Evolutionary conservation across 2,113 vertebrate genomes (phyloP).

Genomic region (Pipra filicauda): DNA sequence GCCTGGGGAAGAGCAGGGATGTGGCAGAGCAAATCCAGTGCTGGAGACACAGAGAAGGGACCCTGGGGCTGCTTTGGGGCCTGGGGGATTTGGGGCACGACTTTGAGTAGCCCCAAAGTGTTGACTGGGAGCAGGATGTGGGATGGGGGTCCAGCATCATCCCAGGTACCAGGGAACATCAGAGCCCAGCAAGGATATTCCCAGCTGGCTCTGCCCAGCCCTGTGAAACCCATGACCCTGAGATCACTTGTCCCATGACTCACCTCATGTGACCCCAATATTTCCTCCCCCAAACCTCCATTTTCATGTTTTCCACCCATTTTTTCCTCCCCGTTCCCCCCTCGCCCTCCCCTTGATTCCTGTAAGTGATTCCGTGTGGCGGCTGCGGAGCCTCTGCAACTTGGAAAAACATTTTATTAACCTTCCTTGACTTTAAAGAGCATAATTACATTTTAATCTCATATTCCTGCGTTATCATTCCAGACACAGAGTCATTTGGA

Average conservation of each 20-base stretch:
- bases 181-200: not conserved
- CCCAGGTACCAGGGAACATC: not conserved
- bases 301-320: not conserved
- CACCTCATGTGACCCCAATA: not conserved
- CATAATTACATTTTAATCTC: conserved; percentile 74
- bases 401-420: conserved; percentile 69
- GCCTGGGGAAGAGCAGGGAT: not conserved
- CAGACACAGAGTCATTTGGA: conserved; percentile 67
- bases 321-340: not conserved
- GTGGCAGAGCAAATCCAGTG: not conserved
- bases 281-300: not conserved
- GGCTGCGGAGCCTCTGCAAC: conserved; percentile 36
- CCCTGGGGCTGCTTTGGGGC: not conserved
- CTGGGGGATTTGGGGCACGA: not conserved
- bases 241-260: rapidly evolving
- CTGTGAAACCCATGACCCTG: not conserved
- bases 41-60: too few relatives aligned
- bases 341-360: conserved; percentile 51
- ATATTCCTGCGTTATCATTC: conserved; percentile 68
- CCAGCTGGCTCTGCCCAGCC: not conserved
- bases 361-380: conserved; percentile 41
- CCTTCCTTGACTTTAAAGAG: conserved; percentile 71
- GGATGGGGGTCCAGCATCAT: not conserved
- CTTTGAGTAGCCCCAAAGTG: not conserved
- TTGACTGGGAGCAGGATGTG: rapidly evolving